These are phyloP conservation scores for Drosophila percnosoma DNA, from an alignment of 2,888 invertebrate genomes.

Conservation along the genomic window DNA sequence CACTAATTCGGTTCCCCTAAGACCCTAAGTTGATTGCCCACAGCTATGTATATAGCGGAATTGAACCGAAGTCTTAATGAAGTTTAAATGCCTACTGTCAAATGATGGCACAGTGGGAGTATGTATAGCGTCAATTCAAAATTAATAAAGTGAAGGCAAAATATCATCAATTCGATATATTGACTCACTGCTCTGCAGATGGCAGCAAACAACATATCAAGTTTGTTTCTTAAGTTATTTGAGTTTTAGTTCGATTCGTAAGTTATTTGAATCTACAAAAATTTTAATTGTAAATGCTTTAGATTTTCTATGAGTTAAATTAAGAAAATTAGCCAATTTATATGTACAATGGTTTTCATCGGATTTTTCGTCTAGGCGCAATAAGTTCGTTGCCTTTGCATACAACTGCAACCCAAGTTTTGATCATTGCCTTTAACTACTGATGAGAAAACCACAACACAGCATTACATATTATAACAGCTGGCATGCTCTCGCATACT, in stretches of 20 bases:
- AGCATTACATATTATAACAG: constrained; percentile 43
- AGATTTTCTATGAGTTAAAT: neutral
- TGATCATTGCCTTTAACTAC: constrained; percentile 27
- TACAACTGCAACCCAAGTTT: constrained; percentile 29
- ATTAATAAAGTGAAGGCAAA: neutral
- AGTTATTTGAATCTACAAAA: neutral
- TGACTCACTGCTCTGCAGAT: constrained; percentile 14
- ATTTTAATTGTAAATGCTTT: neutral
- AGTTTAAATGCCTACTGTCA: constrained; percentile 31
- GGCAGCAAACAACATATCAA: neutral
- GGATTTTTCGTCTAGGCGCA: neutral
- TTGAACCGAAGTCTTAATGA: constrained; percentile 29
- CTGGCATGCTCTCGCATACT: constrained; percentile 30
- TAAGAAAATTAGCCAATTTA: neutral
- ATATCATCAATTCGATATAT: constrained; percentile 9
- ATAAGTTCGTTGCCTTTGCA: constrained; percentile 54
- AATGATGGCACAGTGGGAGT: constrained; percentile 13
- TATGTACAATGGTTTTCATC: neutral
- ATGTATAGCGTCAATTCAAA: constrained; percentile 6
- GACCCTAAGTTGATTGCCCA: constrained; percentile 23
- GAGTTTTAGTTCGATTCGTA: neutral
- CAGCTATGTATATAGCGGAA: constrained; percentile 54
- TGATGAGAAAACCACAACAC: constrained; percentile 19
- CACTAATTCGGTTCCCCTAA: constrained; percentile 35
- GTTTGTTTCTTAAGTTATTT: constrained; percentile 14